These are phyloP conservation scores for Amblyraja radiata DNA, from an alignment of 2,797 vertebrate species.

Conservation along the genomic window DNA sequence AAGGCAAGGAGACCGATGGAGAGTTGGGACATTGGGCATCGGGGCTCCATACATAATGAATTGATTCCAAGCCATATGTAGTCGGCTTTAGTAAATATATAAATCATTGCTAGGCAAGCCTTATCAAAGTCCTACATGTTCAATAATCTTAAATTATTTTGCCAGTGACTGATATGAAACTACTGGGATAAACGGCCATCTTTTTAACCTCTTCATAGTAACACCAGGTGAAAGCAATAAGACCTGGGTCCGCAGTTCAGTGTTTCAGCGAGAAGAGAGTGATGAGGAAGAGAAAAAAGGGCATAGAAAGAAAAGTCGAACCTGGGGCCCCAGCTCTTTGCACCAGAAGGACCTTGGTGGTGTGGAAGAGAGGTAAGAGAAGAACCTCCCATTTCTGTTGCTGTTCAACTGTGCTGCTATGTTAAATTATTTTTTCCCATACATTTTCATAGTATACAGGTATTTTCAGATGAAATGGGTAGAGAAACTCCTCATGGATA, in stretches of 20 bases:
- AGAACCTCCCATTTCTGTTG: not conserved
- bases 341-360: conserved; percentile 71
- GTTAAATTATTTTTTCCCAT: not conserved
- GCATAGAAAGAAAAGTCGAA: conserved; percentile 80
- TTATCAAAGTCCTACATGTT: conserved; percentile 11
- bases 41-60: not conserved
- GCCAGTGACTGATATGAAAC: conserved; percentile 34
- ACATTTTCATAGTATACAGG: not conserved
- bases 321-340: conserved; percentile 64
- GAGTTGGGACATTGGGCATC: not conserved
- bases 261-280: conserved; percentile 70
- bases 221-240: conserved; percentile 75
- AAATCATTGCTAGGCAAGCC: not conserved
- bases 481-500: not conserved
- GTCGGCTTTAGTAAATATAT: not conserved
- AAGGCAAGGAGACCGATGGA: not conserved
- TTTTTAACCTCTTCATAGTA: conserved; percentile 57
- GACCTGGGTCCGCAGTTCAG: conserved; percentile 68
- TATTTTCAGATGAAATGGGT: not conserved
- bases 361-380: conserved; percentile 75
- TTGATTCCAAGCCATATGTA: not conserved
- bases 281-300: conserved; percentile 75
- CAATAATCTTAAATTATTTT: conserved; percentile 33
- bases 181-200: conserved; percentile 29
- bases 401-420: not conserved